Evolutionary conservation across 1,140 invertebrate genomes (phyloP), one percentile per base, ranked within the genome.

Genomic region (Leptestheria dahalacensis): DNA sequence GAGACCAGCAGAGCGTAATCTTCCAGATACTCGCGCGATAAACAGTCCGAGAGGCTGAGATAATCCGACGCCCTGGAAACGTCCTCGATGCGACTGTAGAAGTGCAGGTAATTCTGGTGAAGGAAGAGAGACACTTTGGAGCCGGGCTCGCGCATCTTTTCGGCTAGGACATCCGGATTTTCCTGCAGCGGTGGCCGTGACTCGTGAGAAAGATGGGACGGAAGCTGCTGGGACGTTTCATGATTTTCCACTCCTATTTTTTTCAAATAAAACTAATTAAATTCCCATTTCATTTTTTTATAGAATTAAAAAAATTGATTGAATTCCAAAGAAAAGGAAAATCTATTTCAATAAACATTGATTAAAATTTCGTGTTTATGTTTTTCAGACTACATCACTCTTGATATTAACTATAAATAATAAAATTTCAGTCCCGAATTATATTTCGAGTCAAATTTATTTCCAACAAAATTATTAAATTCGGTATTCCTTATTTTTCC

Each of bases 41-140:
- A 28, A 20, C 33, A 56, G 25, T 56, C 54, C 11, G 23, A 20
- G 18, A 1, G 29, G 25, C 54, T 26, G 25, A 56, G 54, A 12
- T 18, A 24, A 20, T 56, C 54, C 1, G 54, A 2, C 9, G 54
- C 54, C 12, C 33, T 20, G 18, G 9, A 11, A 1, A 28, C 24
- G 25, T 56, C 54, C 20, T 56, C 54, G 1, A 56, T 24, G 18
- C 33, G 24, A n/a, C 33, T 29, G 25, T 28, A 56, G 33, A 56
- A 56, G 18, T 24, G 54, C 3, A 29, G 25, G 25, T 28, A 56
- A 20, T 56, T 56, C 25, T 28, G 20, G 28, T 56, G 54, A 56
- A 56, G 54, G 25, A 56, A 56, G 18, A 56, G 25, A 15, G 54
- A 24, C 12, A 56, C 18, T 15, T 24, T 56, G n/a, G 54, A 56